Base-by-base conservation (phyloP, 2,797 vertebrate genomes). In the Gadopsis bispinosus region DNA sequence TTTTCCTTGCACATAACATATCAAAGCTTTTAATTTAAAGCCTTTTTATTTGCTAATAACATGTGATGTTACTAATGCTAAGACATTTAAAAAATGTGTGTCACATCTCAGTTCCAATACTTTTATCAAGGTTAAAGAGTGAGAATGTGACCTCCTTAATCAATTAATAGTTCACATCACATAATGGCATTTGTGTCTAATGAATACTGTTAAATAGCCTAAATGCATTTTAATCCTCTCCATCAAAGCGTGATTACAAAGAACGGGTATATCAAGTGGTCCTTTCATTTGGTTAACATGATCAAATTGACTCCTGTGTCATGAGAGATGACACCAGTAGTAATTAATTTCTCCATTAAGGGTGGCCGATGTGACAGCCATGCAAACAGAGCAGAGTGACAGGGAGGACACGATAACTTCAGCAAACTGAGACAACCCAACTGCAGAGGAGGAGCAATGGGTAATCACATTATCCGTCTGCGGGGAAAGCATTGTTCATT, bases 321-420 rank as follows among this genome's bases (percentile, higher is more conserved):
- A 88, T 87, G 87, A 93, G 90, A 90, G 88, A 93, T 95, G 94
- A 95, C 94, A 95, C 88, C 84, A 85, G 78, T 84, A 84, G 92
- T 94, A 95, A 95, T 95, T 95, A 94, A 95, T 95, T 95, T 94
- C 93, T 94, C 91, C 91, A 95, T 95, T 96, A 95, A 92, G 84
- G 89, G 75, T 86, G 90, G 93, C 88, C 89, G 87, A 91, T 93
- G 92, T 93, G 94, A 94, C 95, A 94, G 90, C 91, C 91, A 90
- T 91, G 91, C 93, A 95, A 95, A 95, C 94, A 94, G 86, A 94
- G 89, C 65, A 5, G 83, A 86, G 88, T 86, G 90, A 91, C 88
- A 80, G 85, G 86, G 89, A 92, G 86, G 86, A 93, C 91, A 81
- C 86, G 84, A 92, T 84, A 93, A 94, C 94, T 94, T 92, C 84